These are phyloP conservation scores for Irena cyanogastra DNA, from an alignment of 2,113 vertebrate species.

Conservation along the genomic window DNA sequence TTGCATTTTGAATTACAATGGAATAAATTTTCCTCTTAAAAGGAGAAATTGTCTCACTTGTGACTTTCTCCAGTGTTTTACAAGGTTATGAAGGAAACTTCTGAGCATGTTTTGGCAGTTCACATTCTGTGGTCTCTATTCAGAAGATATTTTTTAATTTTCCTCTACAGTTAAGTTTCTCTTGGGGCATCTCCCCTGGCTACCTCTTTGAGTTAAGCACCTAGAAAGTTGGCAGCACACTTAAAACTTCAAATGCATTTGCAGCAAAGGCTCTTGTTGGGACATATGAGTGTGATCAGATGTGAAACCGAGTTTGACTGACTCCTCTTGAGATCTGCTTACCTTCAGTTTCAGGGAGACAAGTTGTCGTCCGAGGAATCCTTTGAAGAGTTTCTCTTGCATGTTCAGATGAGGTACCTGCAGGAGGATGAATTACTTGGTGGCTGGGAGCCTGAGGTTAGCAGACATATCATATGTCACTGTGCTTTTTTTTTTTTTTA, in stretches of 20 bases:
- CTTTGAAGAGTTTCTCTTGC: conserved; percentile 15
- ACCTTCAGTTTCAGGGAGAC: background rate
- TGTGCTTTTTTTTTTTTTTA: background rate
- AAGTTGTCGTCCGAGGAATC: background rate
- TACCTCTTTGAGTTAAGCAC: background rate
- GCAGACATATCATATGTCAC: background rate
- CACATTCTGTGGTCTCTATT: background rate
- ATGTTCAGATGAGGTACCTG: background rate
- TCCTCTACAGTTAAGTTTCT: background rate
- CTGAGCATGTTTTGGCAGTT: background rate
- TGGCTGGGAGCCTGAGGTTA: background rate
- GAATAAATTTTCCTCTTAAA: conserved; percentile 33
- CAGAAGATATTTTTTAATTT: conserved; percentile 7
- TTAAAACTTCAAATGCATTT: background rate
- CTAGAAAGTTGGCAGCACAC: conserved; percentile 7
- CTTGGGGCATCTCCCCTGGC: background rate
- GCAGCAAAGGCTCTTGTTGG: background rate
- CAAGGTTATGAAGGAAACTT: conserved; percentile 30
- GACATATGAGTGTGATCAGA: background rate
- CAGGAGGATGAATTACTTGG: background rate
- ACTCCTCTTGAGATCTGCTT: background rate
- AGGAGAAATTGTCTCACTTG: background rate
- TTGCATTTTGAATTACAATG: conserved; percentile 31
- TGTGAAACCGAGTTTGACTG: background rate
- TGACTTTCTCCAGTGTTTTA: conserved; percentile 27